phyloP scores from a whole-genome alignment of 1,140 invertebrate genomes.

The Heliconius himera region DNA sequence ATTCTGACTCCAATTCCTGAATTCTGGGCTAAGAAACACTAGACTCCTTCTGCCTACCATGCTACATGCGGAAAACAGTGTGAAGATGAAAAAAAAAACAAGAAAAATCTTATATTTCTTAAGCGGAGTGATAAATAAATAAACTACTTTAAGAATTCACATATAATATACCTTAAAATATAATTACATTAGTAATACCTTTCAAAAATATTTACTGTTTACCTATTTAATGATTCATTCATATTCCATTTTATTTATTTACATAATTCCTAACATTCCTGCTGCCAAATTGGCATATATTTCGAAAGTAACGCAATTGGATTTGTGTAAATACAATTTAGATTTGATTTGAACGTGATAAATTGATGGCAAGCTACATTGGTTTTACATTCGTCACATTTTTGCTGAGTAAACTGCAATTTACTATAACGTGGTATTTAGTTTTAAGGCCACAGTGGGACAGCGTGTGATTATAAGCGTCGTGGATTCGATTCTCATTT shows the following conservation, averaged over 20 bases:
- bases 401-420: neutral
- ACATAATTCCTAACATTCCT: conserved; percentile 1
- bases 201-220: too few species aligned
- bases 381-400: neutral
- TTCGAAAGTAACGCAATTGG: neutral
- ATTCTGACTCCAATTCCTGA: too few species aligned
- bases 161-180: too few species aligned
- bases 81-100: too few species aligned
- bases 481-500: too few species aligned
- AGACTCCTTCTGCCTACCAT: too few species aligned
- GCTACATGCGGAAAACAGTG: too few species aligned
- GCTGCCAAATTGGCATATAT: neutral
- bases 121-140: too few species aligned
- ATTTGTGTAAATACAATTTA: conserved; percentile 4
- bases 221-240: neutral
- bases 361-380: neutral
- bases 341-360: conserved; percentile 1
- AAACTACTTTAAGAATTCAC: too few species aligned
- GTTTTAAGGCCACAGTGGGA: neutral
- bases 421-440: neutral
- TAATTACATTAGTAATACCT: too few species aligned
- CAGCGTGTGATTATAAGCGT: neutral
- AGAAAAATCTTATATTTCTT: too few species aligned
- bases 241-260: neutral
- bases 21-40: too few species aligned